Percentiles rank a stretch among this genome's conserved stretches.
Conservation (phyloP, 2,113 vertebrate species). For the Corynorhinus townsendii region DNA sequence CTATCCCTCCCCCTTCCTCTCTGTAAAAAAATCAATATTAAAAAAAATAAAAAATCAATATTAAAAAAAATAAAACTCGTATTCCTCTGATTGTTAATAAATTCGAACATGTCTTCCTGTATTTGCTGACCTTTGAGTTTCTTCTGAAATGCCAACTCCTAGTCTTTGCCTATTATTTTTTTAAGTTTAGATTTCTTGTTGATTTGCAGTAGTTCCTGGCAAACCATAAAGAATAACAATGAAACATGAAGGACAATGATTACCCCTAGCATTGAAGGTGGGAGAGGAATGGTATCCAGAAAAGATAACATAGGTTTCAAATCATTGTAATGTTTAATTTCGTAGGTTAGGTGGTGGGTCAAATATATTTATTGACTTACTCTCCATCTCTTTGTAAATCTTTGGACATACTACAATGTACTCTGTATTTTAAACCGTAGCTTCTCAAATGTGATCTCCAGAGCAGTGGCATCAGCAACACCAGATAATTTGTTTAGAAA, state of each 20-base stretch:
- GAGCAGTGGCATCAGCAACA: neutral
- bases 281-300: neutral
- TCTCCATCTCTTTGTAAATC: neutral
- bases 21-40: too few relatives aligned
- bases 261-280: neutral
- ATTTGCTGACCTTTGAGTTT: neutral
- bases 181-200: neutral
- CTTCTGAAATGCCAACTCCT: neutral
- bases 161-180: neutral
- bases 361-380: neutral
- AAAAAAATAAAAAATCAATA: too few relatives aligned
- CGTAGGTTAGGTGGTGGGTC: neutral
- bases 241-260: neutral
- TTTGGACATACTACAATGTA: neutral
- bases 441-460: neutral
- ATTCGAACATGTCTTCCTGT: neutral
- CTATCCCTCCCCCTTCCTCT: too few relatives aligned
- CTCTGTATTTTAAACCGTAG: neutral
- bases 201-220: neutral
- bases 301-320: neutral
- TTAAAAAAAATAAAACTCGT: neutral
- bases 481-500: neutral
- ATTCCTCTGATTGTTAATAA: neutral
- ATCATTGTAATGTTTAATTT: neutral
- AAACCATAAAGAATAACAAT: slow-evolving; percentile 6